Base-by-base conservation (phyloP, 2,113 vertebrate genomes). In the Myocastor coypus region DNA sequence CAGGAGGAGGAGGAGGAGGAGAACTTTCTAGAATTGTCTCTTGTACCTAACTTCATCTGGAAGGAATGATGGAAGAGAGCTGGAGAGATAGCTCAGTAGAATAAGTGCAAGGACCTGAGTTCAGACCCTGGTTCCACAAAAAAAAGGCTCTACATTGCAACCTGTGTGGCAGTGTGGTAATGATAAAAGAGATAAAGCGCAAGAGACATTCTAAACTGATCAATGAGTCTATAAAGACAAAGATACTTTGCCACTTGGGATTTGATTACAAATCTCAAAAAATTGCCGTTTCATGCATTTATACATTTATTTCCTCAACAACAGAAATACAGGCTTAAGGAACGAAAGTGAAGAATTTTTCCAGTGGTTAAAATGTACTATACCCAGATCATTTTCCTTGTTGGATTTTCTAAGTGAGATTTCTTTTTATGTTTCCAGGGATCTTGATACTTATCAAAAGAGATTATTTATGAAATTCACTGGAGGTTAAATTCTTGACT, bases 391-490 rank as follows among this genome's bases (percentile, higher is more conserved):
- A 40, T 91, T 86, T 83, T 73, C 59, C 40, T 40, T 22, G 30
- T 64, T 66, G 37, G 28, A 13, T 88, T 82, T 26, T 81, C 83
- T 37, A 85, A 59, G 2, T 92, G 13, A 96, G 20, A 50, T 89
- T 80, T 87, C 13, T 91, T 83, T 83, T 37, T 63, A 46, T 11
- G 86, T 93, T 94, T 90, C 64, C 90, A 88, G 80, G 34, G 92
- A 46, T 50, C 7, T 16, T 81, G 34, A 55, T 87, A 50, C 52
- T 94, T 95, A 94, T 59, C 95, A 66, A 91, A 95, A 95, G 42
- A 10, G 14, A 82, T 95, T 93, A 59, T 95, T 96, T 97, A 61
- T 83, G 55, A 83, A 83, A 89, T 92, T 16, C 1, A 71, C 84
- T 83, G 66, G 68, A 55, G 34, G 52, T 95, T 64, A 95, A 63